Evolutionary conservation across 2,888 invertebrate species (phyloP), one percentile per base, ranked within the genome.

Genomic region (Mongoloraphidia duomilia): DNA sequence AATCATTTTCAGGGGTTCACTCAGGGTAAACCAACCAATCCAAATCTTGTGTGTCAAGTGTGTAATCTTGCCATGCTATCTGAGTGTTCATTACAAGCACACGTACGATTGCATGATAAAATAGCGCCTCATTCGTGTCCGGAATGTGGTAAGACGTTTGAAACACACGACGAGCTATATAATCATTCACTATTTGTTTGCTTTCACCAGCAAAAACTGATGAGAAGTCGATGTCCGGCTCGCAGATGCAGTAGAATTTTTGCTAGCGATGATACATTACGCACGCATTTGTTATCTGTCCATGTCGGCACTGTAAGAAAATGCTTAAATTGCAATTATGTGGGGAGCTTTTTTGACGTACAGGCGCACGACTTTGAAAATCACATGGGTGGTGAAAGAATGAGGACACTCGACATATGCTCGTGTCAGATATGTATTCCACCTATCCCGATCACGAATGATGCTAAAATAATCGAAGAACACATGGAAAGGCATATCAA

Each of bases 41-140:
- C 58, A 11, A 51, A 44, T 2, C 54, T 63, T 35, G 58, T 53
- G 47, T 68, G 67, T 53, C 36, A 46, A 2, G 50, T 57, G 37
- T 68, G 68, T 49, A 62, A 60, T 44, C 62, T 61, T 38, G 59
- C 66, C n/a, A 60, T 61, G 40, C 69, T 76, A 6, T 73, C 71
- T 14, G 54, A 57, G 34, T 78, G 78, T 61, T 72, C 69, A 5
- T 62, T 74, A 11, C 63, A 66, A 57, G 70, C 76, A 6, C 81
- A 82, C 59, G 56, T 73, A 49, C 71, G 78, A 41, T 68, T 80
- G 49, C 85, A 86, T 61, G 62, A 71, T 9, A 70, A 65, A 53
- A 58, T 59, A 35, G 63, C 71, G 5, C 80, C 79, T 2, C 77
- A 65, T 59, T 66, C 71, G 34, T 85, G 85, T 59, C 82, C 84